These are phyloP conservation scores for Bufo gargarizans DNA, from an alignment of 2,113 vertebrate genomes.

Conservation along the genomic window DNA sequence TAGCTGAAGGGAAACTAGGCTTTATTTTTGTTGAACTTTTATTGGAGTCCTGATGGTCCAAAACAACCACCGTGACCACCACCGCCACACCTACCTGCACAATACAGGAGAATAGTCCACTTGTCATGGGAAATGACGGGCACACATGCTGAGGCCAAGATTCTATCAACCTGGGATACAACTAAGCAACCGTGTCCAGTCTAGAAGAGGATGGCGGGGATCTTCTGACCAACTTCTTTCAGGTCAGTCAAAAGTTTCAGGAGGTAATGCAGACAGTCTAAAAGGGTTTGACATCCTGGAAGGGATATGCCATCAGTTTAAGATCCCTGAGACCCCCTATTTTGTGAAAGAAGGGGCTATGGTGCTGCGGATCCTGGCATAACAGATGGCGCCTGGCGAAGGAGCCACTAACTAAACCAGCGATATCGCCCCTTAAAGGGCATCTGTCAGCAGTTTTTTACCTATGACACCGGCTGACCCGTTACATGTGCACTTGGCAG, in stretches of 20 bases:
- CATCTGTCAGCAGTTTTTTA: too few species aligned
- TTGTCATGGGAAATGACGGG: not conserved
- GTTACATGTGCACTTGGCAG: not conserved
- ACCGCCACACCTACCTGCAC: not conserved
- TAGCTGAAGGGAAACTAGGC: constrained; percentile 5
- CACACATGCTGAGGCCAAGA: not conserved
- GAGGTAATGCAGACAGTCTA: too few species aligned
- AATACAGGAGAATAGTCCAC: not conserved
- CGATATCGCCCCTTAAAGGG: not conserved
- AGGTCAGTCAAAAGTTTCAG: not conserved
- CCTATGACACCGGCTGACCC: not conserved
- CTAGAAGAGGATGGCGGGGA: not conserved
- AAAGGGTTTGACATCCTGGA: too few species aligned
- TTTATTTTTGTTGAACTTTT: constrained; percentile 34
- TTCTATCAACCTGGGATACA: not conserved
- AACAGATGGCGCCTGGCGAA: too few species aligned
- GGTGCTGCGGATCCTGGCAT: too few species aligned
- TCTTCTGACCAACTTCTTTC: not conserved
- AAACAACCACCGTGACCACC: not conserved
- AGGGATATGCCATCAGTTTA: too few species aligned
- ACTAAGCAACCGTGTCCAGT: not conserved
- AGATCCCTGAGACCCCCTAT: too few species aligned
- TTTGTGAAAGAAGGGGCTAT: too few species aligned
- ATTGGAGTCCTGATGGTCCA: not conserved
- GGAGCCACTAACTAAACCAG: too few species aligned